Evolutionary conservation across 1,140 invertebrate genomes (phyloP), one percentile per base, ranked within the genome.

Genomic region (Galleria mellonella): DNA sequence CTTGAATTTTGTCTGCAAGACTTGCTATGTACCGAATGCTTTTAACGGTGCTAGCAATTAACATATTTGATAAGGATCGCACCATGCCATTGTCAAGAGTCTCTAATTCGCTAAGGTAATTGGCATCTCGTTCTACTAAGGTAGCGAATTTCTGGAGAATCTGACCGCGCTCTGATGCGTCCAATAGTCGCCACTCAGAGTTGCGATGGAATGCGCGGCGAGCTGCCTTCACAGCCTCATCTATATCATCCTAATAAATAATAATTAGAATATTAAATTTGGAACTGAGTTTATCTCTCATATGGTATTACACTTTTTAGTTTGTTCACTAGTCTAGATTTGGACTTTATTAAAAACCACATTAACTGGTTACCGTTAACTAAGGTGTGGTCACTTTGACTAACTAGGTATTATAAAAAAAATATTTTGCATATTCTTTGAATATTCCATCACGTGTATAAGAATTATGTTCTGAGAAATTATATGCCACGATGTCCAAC

Each of bases 21-120:
- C 97, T 97, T 58, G 95, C 97, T 85, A 95, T 96, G 74, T 98
- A 98, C 56, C 93, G 88, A 38, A 96, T 81, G 27, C 86, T 89
- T 38, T 89, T 86, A 27, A 93, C 85, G 4, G 90, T 85, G 39
- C 83, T 85, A 12, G 89, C 72, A 28, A 97, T 86, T 75, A 97
- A 94, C 15, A 87, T 88, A 11, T 88, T 62, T 1, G 95, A 87
- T 52, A 90, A 88, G 0, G 66, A 73, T 48, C 89, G 92, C 0
- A 95, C 90, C 85, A 98, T 98, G 30, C 97, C 97, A 88, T 95
- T 97, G 81, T 98, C 94, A 23, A 96, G 67, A 1, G 92, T 91
- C 85, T 98, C 96, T 33, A 95, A 65, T 51, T 83, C 90, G 0
- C 94, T 92, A 23, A 98, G 70, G 43, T 94, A 89, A 0, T 89